Base-by-base conservation (phyloP, 2,888 invertebrate genomes). In the Lithophane socia region DNA sequence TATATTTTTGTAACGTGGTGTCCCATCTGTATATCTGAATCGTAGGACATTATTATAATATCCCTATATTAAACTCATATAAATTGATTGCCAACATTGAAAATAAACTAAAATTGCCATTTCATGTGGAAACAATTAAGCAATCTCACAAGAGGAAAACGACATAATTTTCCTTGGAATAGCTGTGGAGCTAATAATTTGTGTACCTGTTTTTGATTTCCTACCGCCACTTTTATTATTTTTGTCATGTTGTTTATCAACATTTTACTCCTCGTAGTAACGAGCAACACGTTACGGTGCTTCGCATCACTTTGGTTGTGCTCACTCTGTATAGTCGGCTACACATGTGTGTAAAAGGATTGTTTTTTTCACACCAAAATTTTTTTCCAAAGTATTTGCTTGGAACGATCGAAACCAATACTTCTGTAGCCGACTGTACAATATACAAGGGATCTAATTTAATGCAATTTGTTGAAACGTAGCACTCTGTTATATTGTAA, bases 281-380 rank as follows among this genome's bases (percentile, higher is more conserved):
- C 47, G 56, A 64, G 64, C 70, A 69, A 74, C 74, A 68, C 68
- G 60, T 75, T 49, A 52, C 67, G 85, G 87, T 80, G 86, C 80
- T 88, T 63, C 61, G 37, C 77, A 70, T 65, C 76, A 73, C 24
- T 63, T 87, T 58, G 89, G 82, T 88, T 87, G 78, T 87, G 82
- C 64, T 75, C 75, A 61, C 52, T 72, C 8, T 13, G 73, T 79
- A 79, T 65, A 80, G 54, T 64, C 80, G 63, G 64, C 49, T 65
- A 49, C 72, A 84, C 71, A 80, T 82, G 78, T 82, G 64, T 18
- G 21, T 18, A 12, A 29, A 29, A 16, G 10, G 0, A 12, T 8
- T n/a, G 37, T n/a, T 44, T 29, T 29, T n/a, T 52, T 18, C 7
- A 18, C 2, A 12, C 4, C 4, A 10, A 3, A 5, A 5, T 58